Evolutionary conservation across 1,140 invertebrate species (phyloP), one percentile per base, ranked within the genome.

Genomic region (Marisa cornuarietis): DNA sequence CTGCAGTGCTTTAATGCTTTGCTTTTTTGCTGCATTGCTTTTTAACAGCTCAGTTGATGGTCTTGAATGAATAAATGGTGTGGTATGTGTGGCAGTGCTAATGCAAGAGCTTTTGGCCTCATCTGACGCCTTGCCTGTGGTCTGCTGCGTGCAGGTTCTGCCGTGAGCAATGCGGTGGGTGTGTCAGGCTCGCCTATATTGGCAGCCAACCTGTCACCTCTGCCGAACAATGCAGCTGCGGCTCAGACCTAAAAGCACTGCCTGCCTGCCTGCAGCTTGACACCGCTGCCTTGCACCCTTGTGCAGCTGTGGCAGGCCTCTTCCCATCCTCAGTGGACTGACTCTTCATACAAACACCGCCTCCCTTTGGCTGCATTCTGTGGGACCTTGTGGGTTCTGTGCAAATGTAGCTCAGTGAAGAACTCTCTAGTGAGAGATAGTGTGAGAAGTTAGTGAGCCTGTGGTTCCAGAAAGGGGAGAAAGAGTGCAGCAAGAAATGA

Each of bases 171-270:
- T 79, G 83, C 87, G 52, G 88, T 89, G 72, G 90, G 88, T 75
- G 85, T 89, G 73, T 87, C 88, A 69, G 89, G 88, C 80, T 91
- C 90, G 65, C 90, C 90, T 72, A 89, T 90, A 63, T 84, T 90
- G 81, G 85, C 89, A 74, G 82, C 90, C 76, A 90, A 83, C 81
- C 87, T 90, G 82, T 89, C 89, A 63, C 84, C 88, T 74, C 84
- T 89, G 63, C 88, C 87, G 74, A 88, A 89, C 81, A 90, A 84
- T 82, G 82, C 87, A 71, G 83, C 87, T 71, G 84, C 86, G 71
- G 87, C 89, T 76, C 86, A 87, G 83, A 85, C 85, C 78, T 87
- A 87, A 80, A 75, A 63, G 51, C 76, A 51, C 63, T 26, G 74
- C 71, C 52, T 58, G 20, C 71, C 72, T 65, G 72, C 74, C 61